phyloP scores from a whole-genome alignment of 2,888 invertebrate genomes.

The Artemia sinica region DNA sequence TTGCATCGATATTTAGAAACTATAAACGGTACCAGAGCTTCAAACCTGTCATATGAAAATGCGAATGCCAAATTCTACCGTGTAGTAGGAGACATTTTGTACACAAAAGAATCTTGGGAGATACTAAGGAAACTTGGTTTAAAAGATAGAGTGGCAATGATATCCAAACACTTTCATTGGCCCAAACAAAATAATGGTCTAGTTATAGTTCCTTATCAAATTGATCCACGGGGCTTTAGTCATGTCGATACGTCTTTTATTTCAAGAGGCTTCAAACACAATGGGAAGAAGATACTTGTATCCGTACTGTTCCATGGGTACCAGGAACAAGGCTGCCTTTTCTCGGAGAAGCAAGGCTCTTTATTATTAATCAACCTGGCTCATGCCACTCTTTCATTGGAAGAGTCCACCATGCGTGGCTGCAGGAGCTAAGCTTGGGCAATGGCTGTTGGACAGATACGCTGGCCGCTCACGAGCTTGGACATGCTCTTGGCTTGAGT shows the following conservation, averaged over 20 bases:
- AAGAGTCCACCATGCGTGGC: neutral
- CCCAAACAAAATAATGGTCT: neutral
- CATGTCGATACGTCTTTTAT: neutral
- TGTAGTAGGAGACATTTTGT: neutral
- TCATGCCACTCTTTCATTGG: too few relatives aligned
- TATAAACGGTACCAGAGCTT: too few relatives aligned
- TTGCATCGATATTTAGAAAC: too few relatives aligned
- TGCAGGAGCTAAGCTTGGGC: neutral
- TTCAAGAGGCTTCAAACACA: neutral
- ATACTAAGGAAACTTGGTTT: neutral
- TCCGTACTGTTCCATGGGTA: neutral
- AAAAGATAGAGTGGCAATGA: too few relatives aligned
- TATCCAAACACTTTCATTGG: neutral
- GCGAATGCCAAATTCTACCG: too few relatives aligned
- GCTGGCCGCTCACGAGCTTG: neutral
- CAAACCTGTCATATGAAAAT: too few relatives aligned
- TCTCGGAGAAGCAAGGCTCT: too few relatives aligned
- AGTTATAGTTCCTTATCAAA: neutral
- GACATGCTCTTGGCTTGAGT: neutral
- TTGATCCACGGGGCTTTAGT: neutral
- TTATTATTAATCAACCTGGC: too few relatives aligned
- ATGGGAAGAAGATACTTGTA: neutral
- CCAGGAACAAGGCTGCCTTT: too few relatives aligned
- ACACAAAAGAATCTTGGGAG: conserved; percentile 1
- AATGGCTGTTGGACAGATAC: neutral